Conservation (phyloP, 1,140 invertebrate species). For the Venturia canescens region DNA sequence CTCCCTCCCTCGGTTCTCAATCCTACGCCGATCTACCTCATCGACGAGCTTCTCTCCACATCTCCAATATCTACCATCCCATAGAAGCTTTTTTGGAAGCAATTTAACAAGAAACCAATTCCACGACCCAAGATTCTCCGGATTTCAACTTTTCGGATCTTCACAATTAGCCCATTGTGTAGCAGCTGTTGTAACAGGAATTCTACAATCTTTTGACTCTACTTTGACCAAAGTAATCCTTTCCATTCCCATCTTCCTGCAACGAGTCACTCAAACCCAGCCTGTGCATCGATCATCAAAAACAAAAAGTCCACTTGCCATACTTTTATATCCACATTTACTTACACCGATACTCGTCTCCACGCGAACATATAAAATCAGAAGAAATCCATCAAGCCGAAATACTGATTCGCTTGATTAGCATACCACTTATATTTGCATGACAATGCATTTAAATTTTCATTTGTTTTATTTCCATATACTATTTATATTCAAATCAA, state of each 20-base stretch:
- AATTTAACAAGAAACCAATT: slow-evolving; percentile 52
- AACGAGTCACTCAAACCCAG: not conserved
- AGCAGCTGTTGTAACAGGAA: slow-evolving; percentile 23
- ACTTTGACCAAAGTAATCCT: not conserved
- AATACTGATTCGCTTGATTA: not conserved
- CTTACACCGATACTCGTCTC: too few species aligned
- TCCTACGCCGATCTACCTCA: slow-evolving; percentile 6
- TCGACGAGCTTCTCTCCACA: not conserved
- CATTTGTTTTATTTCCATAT: not conserved
- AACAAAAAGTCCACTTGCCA: not conserved
- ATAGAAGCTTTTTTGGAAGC: slow-evolving; percentile 39
- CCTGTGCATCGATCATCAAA: not conserved
- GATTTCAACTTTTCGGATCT: slow-evolving; percentile 47
- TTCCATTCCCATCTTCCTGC: not conserved
- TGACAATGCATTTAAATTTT: not conserved
- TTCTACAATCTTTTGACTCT: slow-evolving; percentile 42
- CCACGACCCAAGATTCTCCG: slow-evolving; percentile 42
- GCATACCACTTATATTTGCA: slow-evolving; percentile 6
- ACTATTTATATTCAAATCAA: slow-evolving; percentile 12
- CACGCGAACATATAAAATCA: not conserved
- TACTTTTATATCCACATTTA: too few species aligned
- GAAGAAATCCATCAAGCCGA: not conserved
- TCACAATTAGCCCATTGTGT: slow-evolving; percentile 1
- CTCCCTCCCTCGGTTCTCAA: not conserved
- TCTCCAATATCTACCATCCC: not conserved